Percentiles rank a stretch among this genome's conserved stretches.
These are phyloP conservation scores for Andricus grossulariae DNA, from an alignment of 1,140 invertebrate species.

Conservation along the genomic window DNA sequence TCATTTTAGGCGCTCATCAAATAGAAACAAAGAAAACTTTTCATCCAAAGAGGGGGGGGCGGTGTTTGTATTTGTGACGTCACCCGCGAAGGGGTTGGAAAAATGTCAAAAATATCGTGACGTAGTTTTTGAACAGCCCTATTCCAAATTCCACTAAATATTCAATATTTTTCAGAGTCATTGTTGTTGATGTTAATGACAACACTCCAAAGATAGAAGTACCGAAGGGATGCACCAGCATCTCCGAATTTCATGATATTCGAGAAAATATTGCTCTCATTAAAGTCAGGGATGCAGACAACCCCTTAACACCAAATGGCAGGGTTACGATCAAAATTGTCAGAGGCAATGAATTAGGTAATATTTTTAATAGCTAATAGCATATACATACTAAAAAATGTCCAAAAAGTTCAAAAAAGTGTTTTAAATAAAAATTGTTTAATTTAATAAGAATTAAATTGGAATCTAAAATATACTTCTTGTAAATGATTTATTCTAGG, in stretches of 20 bases:
- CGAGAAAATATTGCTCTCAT: conserved; percentile 85
- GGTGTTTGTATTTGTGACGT: no score
- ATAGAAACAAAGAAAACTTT: no score
- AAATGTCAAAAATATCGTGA: no score
- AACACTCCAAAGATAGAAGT: conserved; percentile 84
- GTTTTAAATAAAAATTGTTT: neutral
- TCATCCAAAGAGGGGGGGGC: no score
- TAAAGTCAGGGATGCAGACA: conserved; percentile 88
- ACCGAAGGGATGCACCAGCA: conserved; percentile 82
- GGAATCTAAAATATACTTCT: conserved; percentile 5
- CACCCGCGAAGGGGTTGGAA: no score
- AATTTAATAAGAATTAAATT: conserved; percentile 18
- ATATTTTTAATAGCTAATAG: neutral
- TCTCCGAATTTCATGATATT: conserved; percentile 93
- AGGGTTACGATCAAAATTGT: conserved; percentile 84
- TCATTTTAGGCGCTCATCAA: no score
- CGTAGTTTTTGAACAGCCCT: no score
- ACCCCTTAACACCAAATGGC: conserved; percentile 87
- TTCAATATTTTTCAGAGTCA: conserved; percentile 74
- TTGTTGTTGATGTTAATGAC: conserved; percentile 90
- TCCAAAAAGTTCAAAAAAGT: neutral
- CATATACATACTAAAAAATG: no score
- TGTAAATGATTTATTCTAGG: conserved; percentile 69
- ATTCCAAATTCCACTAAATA: neutral
- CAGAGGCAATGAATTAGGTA: conserved; percentile 86